Percentiles rank a stretch among this genome's conserved stretches.
Conservation (phyloP, 1,140 invertebrate genomes). For the Antheraea pernyi region DNA sequence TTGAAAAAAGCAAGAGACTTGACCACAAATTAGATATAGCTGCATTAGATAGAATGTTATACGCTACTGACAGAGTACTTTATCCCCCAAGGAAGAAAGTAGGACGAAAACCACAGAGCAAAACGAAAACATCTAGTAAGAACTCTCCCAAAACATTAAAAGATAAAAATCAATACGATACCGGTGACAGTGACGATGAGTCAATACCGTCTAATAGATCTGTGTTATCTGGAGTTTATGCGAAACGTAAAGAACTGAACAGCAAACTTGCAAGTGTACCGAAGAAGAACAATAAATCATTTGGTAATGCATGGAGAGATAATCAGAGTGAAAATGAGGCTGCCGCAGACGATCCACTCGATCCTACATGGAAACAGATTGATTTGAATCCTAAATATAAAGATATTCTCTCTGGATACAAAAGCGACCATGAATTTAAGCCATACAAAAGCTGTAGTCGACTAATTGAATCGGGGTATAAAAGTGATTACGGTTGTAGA, state of each 20-base stretch:
- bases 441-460: conserved; percentile 80
- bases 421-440: conserved; percentile 80
- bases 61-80: conserved; percentile 85
- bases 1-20: conserved; percentile 74
- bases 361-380: conserved; percentile 82
- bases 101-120: conserved; percentile 79
- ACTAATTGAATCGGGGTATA: conserved; percentile 80
- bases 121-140: conserved; percentile 64
- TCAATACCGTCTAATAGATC: conserved; percentile 61
- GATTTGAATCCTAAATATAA: conserved; percentile 82
- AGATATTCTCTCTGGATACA: conserved; percentile 79
- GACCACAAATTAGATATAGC: conserved; percentile 80
- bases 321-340: conserved; percentile 75
- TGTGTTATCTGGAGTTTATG: conserved; percentile 73
- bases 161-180: conserved; percentile 73
- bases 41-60: conserved; percentile 82
- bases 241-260: conserved; percentile 76
- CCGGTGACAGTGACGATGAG: conserved; percentile 68
- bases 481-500: conserved; percentile 80
- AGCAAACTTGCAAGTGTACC: conserved; percentile 63
- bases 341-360: conserved; percentile 75
- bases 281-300: conserved; percentile 62
- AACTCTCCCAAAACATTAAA: conserved; percentile 77
- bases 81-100: conserved; percentile 88
- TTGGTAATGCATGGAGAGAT: conserved; percentile 65